These are phyloP conservation scores for Volucella bombylans DNA, from an alignment of 2,888 invertebrate species.

Conservation along the genomic window DNA sequence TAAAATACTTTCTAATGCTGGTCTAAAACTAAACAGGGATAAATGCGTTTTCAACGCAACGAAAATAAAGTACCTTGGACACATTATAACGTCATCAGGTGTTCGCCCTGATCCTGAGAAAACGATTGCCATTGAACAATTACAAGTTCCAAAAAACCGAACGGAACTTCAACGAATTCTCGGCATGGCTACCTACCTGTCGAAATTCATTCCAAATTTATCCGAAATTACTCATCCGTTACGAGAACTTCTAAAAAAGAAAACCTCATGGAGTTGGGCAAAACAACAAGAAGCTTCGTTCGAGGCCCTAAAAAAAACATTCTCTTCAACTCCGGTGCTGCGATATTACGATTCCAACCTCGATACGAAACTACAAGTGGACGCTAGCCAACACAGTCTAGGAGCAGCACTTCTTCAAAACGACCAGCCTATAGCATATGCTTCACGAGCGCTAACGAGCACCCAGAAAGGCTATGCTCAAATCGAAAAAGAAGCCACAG, in stretches of 20 bases:
- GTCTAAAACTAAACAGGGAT: conserved; percentile 75
- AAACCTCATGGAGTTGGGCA: conserved; percentile 54
- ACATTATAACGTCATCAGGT: conserved; percentile 14
- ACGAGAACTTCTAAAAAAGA: conserved; percentile 46
- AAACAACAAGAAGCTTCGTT: conserved; percentile 53
- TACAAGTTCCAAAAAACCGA: conserved; percentile 66
- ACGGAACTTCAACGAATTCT: conserved; percentile 64
- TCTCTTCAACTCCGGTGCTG: too few species aligned
- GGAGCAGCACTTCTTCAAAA: too few species aligned
- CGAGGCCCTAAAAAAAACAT: neutral
- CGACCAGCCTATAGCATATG: too few species aligned
- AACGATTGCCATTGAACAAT: conserved; percentile 74
- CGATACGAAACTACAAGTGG: too few species aligned
- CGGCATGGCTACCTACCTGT: conserved; percentile 48
- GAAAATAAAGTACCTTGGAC: conserved; percentile 6
- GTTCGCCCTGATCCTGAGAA: conserved; percentile 75
- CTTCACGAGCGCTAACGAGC: too few species aligned
- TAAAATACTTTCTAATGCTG: conserved; percentile 56
- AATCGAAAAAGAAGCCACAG: too few species aligned
- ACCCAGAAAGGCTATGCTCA: too few species aligned
- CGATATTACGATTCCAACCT: too few species aligned
- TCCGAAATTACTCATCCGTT: conserved; percentile 56
- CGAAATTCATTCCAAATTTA: conserved; percentile 48
- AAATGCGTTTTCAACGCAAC: conserved; percentile 73
- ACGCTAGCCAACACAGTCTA: too few species aligned